phyloP scores from a whole-genome alignment of 2,113 vertebrate species.

The Sorex araneus region DNA sequence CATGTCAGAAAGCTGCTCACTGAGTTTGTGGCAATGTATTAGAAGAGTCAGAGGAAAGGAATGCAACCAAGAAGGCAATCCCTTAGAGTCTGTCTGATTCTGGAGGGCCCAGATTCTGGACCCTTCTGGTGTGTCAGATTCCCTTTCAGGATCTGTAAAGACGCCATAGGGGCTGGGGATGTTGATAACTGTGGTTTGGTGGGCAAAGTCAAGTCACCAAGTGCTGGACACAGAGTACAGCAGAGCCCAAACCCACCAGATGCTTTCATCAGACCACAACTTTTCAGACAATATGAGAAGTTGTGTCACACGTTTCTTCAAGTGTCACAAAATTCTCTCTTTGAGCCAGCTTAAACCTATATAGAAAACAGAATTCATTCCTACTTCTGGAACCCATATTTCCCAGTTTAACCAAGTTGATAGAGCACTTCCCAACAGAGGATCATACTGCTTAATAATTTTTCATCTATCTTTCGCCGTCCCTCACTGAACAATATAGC shows the following conservation, averaged over 20 bases:
- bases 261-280: background rate
- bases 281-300: background rate
- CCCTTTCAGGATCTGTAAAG: background rate
- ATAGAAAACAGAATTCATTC: conserved; percentile 19
- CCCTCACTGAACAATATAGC: background rate
- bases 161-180: too few relatives aligned
- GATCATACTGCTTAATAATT: background rate
- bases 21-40: background rate
- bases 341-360: background rate
- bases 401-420: background rate
- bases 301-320: background rate
- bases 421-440: background rate
- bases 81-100: background rate
- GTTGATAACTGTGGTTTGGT: background rate
- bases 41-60: conserved; percentile 7
- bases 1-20: background rate
- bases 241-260: background rate
- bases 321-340: background rate
- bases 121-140: too few relatives aligned
- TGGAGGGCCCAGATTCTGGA: too few relatives aligned
- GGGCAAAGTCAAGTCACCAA: background rate
- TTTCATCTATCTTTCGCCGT: background rate
- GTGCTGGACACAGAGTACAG: background rate
- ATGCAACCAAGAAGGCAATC: background rate
- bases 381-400: background rate